These are phyloP conservation scores for Chiloscyllium punctatum DNA, from an alignment of 2,797 vertebrate species.

Conservation along the genomic window DNA sequence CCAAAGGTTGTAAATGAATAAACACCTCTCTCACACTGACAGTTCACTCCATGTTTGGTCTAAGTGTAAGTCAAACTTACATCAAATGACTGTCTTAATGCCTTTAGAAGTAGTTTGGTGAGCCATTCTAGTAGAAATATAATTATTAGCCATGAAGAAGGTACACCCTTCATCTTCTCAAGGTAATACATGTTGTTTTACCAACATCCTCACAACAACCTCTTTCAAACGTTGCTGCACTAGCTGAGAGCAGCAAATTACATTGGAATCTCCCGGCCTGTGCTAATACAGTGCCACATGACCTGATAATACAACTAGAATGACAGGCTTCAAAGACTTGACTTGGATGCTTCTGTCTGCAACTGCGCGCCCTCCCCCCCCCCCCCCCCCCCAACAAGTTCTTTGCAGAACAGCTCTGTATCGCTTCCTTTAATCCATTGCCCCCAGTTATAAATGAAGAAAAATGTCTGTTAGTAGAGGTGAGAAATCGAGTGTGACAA, in stretches of 20 bases:
- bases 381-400: too few species aligned
- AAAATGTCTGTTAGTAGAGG: too few species aligned
- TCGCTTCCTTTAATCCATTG: too few species aligned
- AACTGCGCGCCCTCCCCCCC: too few species aligned
- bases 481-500: too few species aligned
- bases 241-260: not conserved
- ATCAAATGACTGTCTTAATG: not conserved
- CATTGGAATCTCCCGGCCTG: not conserved
- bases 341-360: too few species aligned
- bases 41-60: conserved; percentile 41
- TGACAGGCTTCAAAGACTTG: not conserved
- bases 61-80: not conserved
- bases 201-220: not conserved
- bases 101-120: not conserved
- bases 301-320: not conserved
- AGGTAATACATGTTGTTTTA: not conserved
- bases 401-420: too few species aligned
- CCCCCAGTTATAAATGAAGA: too few species aligned
- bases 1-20: conserved; percentile 49
- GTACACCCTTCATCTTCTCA: not conserved
- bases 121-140: not conserved
- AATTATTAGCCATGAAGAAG: not conserved
- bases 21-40: conserved; percentile 52
- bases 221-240: not conserved
- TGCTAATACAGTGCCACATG: not conserved